Percentiles rank a stretch among this genome's conserved stretches.
Conservation (phyloP, 2,113 vertebrate species). For the Motacilla alba region DNA sequence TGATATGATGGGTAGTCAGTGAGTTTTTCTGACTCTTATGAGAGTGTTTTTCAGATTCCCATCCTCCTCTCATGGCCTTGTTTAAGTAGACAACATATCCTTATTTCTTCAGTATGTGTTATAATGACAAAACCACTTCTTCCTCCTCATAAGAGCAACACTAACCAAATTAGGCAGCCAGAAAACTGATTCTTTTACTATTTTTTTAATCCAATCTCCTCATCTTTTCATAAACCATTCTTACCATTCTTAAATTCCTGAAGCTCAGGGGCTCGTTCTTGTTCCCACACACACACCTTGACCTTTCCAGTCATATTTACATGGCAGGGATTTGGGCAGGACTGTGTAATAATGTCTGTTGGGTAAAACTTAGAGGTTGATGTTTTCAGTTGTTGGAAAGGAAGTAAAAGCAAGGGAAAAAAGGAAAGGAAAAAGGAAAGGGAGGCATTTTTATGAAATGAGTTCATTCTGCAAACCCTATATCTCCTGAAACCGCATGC, state of each 20-base stretch:
- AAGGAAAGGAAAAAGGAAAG: neutral
- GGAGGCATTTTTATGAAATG: neutral
- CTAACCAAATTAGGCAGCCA: neutral
- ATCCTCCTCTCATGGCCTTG: neutral
- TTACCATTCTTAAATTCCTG: neutral
- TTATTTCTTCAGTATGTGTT: neutral
- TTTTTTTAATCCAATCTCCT: neutral
- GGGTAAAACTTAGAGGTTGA: neutral
- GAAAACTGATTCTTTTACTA: neutral
- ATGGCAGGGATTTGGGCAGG: neutral
- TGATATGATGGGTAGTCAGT: neutral
- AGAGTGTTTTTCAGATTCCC: neutral
- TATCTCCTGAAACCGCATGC: neutral
- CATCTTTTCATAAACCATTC: neutral
- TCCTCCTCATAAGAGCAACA: neutral
- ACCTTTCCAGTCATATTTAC: neutral
- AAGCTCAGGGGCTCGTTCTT: neutral
- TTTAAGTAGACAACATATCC: neutral
- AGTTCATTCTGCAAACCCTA: rapidly evolving
- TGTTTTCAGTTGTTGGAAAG: neutral
- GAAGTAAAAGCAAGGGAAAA: neutral
- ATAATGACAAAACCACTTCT: neutral
- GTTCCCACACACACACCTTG: rapidly evolving
- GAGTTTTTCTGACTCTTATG: neutral
- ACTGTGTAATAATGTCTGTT: neutral